Evolutionary conservation across 2,113 vertebrate genomes (phyloP), one percentile per base, ranked within the genome.

Genomic region (Aegithalos caudatus): DNA sequence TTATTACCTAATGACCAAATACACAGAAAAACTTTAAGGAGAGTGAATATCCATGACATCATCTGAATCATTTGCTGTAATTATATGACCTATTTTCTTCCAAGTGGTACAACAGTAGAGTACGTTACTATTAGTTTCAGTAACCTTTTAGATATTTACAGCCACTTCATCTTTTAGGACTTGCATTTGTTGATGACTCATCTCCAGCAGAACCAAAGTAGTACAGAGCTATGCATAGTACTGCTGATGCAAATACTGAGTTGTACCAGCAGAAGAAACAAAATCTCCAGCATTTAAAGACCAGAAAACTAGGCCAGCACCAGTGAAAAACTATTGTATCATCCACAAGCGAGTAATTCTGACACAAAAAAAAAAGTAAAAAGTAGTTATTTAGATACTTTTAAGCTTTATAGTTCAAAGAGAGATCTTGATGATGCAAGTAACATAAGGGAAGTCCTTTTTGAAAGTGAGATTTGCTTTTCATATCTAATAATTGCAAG

Each of bases 141-240:
- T 27, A 91, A 66, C 33, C 42, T 90, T 91, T 90, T 70, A 73
- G 50, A 42, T 82, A 80, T 79, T 81, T 85, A 60, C 58, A 87
- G 71, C 25, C 69, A 47, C 13, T 19, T 42, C 29, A 86, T 73
- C 25, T 58, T 73, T 86, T 88, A 70, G 0, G 10, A 48, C 89
- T 71, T 80, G 38, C 24, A 70, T 86, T 95, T 95, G 67, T 51
- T 91, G 87, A 47, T 95, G 85, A 90, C 71, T 96, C 85, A 91
- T 94, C 35, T 92, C 12, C 20, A 77, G 51, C 24, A 92, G 35
- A 91, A 82, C 88, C 67, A 62, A 64, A 91, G 86, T 51, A 47
- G 33, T 51, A 62, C 21, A 62, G 45, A 92, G 47, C 10, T 90
- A 47, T 77, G 28, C 64, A 58, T 54, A 88, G 45, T 47, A 80